A percentile compares a stretch with the other conserved stretches of the same genome.
phyloP scores from a whole-genome alignment of 2,113 vertebrate species.

The Phyllostomus hastatus region DNA sequence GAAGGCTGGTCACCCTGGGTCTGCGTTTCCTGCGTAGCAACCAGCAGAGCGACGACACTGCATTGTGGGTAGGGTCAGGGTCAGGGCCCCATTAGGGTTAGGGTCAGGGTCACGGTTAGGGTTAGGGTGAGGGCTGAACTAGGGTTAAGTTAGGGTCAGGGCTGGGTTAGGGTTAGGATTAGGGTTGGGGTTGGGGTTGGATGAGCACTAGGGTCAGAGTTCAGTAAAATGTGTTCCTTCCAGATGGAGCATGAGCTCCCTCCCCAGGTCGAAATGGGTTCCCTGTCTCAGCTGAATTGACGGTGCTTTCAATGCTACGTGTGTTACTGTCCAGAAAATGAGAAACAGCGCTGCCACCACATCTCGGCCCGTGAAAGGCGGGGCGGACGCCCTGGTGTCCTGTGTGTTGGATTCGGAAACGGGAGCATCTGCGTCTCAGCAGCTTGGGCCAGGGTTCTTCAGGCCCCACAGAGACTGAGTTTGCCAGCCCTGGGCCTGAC shows the following conservation, averaged over 20 bases:
- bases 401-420: accelerated
- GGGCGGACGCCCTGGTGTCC: not conserved
- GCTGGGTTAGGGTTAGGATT: not conserved
- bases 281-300: not conserved
- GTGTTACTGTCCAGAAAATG: not conserved
- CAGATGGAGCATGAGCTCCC: not conserved
- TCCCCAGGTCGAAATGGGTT: not conserved
- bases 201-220: not conserved
- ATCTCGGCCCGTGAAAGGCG: accelerated
- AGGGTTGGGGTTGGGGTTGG: not conserved
- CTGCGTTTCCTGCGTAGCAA: not conserved
- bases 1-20: not conserved
- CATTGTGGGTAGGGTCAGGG: not conserved
- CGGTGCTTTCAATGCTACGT: not conserved
- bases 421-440: accelerated
- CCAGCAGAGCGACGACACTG: not conserved
- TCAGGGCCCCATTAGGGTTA: no score
- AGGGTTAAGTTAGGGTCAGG: not conserved
- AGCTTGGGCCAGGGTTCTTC: accelerated
- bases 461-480: not conserved
- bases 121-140: not conserved
- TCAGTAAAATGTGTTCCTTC: no score
- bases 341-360: not conserved
- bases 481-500: not conserved
- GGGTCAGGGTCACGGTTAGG: no score